Evolutionary conservation across 2,113 vertebrate genomes (phyloP), one percentile per base, ranked within the genome.

Genomic region (Salvelinus namaycush): DNA sequence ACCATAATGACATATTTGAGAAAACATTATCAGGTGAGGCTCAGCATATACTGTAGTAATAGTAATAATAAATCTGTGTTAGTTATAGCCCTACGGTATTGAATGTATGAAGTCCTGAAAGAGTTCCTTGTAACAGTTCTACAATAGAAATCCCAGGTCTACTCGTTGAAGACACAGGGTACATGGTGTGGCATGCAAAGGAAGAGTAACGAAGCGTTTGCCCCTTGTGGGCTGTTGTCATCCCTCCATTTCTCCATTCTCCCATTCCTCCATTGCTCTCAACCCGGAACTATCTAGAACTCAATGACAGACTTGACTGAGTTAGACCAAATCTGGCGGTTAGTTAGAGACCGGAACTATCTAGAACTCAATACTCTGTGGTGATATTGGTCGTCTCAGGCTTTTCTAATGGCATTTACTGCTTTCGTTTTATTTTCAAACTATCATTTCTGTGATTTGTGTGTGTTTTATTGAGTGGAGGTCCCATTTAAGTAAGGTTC

Each of bases 231-330:
- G 44, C 76, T 79, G 75, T 79, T 22, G 60, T 66, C 74, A 79
- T 78, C 82, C 39, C 34, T 39, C 31, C 34, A 39, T 8, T 39
- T 3, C 49, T 51, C 4, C 4, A 54, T 14, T 54, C 4, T 14
- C 9, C 14, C 51, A 54, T 18, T 18, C 12, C 4, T 18, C 16
- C 49, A 13, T 54, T 18, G 3, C 49, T 54, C 49, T 54, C 14
- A 54, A 54, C 49, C 49, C 2, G 3, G 49, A 51, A 51, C 65
- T 29, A 18, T 27, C 24, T 16, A 67, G 11, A 76, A 84, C 72
- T 70, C 65, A 87, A 86, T 90, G 84, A 84, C 44, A 89, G 87
- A 79, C 78, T 54, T 14, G 29, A 73, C 80, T 76, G 34, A 71
- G 60, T 57, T 26, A 12, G 65, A 81, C 78, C 83, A 84, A 84